Percentiles rank a stretch among this genome's conserved stretches.
Conservation (phyloP, 2,113 vertebrate genomes). For the Cercocebus atys region DNA sequence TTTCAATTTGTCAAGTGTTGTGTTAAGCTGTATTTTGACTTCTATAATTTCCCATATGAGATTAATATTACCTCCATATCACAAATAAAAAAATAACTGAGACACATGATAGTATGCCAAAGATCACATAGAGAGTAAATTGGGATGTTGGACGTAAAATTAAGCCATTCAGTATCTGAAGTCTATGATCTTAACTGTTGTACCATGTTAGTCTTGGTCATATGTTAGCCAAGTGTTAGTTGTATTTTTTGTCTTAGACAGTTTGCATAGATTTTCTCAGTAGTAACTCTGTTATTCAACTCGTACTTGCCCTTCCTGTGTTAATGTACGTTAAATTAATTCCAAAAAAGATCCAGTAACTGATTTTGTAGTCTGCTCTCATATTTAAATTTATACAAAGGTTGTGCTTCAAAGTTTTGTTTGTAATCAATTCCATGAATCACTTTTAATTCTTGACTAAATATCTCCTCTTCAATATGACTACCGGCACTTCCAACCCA, state of each 20-base stretch:
- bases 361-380: not conserved
- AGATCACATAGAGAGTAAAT: not conserved
- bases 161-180: not conserved
- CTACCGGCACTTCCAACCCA: not conserved
- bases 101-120: rapidly evolving
- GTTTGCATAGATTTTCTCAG: not conserved
- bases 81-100: not conserved
- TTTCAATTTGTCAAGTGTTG: not conserved
- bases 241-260: not conserved
- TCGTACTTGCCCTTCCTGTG: not conserved
- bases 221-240: not conserved
- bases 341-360: not conserved
- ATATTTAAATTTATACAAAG: not conserved
- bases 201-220: not conserved
- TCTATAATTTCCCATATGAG: not conserved
- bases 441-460: not conserved
- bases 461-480: not conserved
- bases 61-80: not conserved
- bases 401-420: not conserved
- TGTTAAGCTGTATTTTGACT: not conserved
- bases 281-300: not conserved
- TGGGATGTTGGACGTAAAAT: rapidly evolving
- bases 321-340: not conserved
- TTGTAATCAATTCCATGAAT: not conserved
- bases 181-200: not conserved